These are phyloP conservation scores for Cotesia congregata DNA, from an alignment of 2,888 invertebrate species.

Conservation along the genomic window DNA sequence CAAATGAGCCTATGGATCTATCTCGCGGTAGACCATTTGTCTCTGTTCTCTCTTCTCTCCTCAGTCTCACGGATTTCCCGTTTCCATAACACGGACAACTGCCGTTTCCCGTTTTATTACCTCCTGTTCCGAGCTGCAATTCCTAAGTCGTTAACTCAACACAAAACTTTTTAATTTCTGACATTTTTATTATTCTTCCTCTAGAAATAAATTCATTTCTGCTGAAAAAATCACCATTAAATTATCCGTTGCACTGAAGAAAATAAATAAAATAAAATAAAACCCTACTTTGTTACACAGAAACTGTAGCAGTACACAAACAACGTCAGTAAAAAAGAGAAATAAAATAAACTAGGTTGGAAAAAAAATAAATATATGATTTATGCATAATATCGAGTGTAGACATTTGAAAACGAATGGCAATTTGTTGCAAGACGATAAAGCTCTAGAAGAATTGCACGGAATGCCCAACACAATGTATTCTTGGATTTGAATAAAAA, in stretches of 20 bases:
- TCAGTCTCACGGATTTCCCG: slow-evolving; percentile 15
- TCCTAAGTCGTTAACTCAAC: background rate
- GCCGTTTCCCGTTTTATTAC: background rate
- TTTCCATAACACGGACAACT: slow-evolving; percentile 6
- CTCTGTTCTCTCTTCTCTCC: slow-evolving; percentile 15
- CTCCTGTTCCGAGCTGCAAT: background rate
- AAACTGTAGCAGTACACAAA: background rate
- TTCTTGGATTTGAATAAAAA: slow-evolving; percentile 26
- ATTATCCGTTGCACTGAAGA: background rate
- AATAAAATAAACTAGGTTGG: slow-evolving; percentile 5
- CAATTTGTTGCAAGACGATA: slow-evolving; percentile 15
- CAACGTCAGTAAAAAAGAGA: slow-evolving; percentile 1
- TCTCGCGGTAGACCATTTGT: slow-evolving; percentile 49
- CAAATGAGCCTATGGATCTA: slow-evolving; percentile 50
- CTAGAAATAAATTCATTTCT: background rate
- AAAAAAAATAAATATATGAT: slow-evolving; percentile 14
- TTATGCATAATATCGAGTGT: slow-evolving; percentile 17
- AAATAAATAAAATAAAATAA: background rate
- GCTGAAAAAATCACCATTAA: background rate
- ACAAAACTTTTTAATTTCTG: background rate
- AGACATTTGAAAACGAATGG: slow-evolving; percentile 26
- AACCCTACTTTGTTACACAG: background rate
- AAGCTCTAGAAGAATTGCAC: slow-evolving; percentile 15
- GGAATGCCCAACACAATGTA: slow-evolving; percentile 23
- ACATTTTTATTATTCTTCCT: background rate